phyloP scores from a whole-genome alignment of 1,140 invertebrate genomes.

The Telenomus remus region DNA sequence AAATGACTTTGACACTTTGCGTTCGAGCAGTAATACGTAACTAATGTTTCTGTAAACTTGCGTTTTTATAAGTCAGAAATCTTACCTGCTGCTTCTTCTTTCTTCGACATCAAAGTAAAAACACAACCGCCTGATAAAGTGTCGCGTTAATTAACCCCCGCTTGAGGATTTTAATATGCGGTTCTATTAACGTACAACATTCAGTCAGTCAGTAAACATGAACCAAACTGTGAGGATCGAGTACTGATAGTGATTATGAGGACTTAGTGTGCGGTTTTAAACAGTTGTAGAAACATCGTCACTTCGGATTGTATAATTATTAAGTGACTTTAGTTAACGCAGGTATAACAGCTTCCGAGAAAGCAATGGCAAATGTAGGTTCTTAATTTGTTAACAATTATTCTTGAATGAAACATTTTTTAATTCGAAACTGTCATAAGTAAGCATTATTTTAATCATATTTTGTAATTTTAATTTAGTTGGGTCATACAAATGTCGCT shows the following conservation, averaged over 20 bases:
- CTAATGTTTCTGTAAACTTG: too few relatives aligned
- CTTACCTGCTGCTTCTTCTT: too few relatives aligned
- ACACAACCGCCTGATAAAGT: conserved; percentile 24
- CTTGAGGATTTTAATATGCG: conserved; percentile 23
- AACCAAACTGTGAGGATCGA: conserved; percentile 36
- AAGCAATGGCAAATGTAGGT: conserved; percentile 28
- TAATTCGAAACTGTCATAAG: background rate
- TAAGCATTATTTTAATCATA: conserved; percentile 3
- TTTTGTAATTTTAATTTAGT: conserved; percentile 10
- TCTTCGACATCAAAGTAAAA: background rate
- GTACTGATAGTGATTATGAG: conserved; percentile 32
- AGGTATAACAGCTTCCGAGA: background rate
- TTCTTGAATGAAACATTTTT: background rate
- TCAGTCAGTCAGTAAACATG: conserved; percentile 33
- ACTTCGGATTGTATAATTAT: background rate
- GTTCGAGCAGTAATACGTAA: too few relatives aligned
- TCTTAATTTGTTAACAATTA: conserved; percentile 1
- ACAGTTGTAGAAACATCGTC: conserved; percentile 8
- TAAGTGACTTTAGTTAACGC: conserved; percentile 10
- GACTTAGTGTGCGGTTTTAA: conserved; percentile 6
- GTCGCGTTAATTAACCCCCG: conserved; percentile 20
- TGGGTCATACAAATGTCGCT: conserved; percentile 19
- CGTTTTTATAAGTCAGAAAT: too few relatives aligned
- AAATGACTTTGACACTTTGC: too few relatives aligned
- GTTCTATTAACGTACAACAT: conserved; percentile 37